These are phyloP conservation scores for Penaeus japonicus DNA, from an alignment of 1,140 invertebrate species.

Conservation along the genomic window DNA sequence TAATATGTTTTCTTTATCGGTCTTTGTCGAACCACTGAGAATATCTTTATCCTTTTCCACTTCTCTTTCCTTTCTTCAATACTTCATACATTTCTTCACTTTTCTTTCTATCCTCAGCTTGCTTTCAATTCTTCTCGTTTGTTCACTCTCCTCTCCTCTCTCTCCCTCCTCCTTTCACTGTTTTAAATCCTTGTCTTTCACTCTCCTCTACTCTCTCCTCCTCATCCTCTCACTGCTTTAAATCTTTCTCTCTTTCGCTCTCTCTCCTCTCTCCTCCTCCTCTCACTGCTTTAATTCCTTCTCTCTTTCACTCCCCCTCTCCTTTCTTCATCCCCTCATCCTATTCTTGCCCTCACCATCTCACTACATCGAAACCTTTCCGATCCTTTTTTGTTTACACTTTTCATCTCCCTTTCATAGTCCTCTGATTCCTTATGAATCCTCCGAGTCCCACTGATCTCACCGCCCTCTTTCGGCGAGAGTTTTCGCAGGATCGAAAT, in stretches of 20 bases:
- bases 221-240: background rate
- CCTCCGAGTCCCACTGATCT: background rate
- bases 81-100: background rate
- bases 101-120: background rate
- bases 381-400: too few species aligned
- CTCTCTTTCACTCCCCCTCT: background rate
- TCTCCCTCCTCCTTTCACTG: background rate
- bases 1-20: too few species aligned
- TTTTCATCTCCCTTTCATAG: too few species aligned
- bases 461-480: too few species aligned
- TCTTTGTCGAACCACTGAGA: too few species aligned
- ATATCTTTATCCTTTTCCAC: too few species aligned
- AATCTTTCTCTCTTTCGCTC: background rate
- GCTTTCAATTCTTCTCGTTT: background rate
- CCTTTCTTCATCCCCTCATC: background rate
- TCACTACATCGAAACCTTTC: background rate
- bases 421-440: too few species aligned
- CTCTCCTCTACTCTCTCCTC: background rate
- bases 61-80: background rate
- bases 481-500: too few species aligned
- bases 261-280: background rate
- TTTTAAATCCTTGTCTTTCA: background rate
- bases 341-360: background rate
- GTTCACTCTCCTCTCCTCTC: background rate
- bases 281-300: background rate